Conservation (phyloP, 1,140 invertebrate species). For the Dendrolimus kikuchii region DNA sequence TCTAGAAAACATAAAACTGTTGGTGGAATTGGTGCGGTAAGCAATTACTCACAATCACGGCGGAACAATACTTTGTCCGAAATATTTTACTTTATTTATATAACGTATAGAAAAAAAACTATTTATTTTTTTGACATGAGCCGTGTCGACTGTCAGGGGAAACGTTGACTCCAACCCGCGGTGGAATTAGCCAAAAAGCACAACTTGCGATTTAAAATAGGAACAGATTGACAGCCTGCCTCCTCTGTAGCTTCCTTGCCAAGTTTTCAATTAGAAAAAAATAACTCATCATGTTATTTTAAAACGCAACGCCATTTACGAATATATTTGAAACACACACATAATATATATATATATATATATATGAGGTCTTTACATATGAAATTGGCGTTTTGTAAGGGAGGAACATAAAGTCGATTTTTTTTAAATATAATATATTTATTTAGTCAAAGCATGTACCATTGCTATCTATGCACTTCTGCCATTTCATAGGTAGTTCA, state of each 20-base stretch:
- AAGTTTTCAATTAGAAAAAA: conserved; percentile 65
- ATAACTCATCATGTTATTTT: conserved; percentile 32
- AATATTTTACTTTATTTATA: conserved; percentile 38
- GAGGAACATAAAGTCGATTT: no score
- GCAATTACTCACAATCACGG: conserved; percentile 45
- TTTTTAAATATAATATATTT: no score
- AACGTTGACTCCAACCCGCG: conserved; percentile 57
- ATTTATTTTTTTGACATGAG: conserved; percentile 58
- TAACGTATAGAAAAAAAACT: conserved; percentile 33
- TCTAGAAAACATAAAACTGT: conserved; percentile 12
- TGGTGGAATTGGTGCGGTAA: conserved; percentile 20
- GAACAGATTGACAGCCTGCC: conserved; percentile 53
- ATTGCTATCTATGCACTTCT: no score
- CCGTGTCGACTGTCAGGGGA: conserved; percentile 60
- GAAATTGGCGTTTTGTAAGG: no score
- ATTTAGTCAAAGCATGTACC: no score
- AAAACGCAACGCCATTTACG: background rate
- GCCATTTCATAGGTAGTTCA: no score
- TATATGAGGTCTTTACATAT: no score
- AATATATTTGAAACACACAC: conserved; percentile 29
- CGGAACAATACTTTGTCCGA: conserved; percentile 43
- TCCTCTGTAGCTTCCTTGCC: conserved; percentile 50
- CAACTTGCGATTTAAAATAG: conserved; percentile 52
- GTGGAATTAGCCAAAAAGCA: conserved; percentile 58
- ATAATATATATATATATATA: no score